Evolutionary conservation across 2,888 invertebrate species (phyloP).

Genomic region (Meteorus colon): DNA sequence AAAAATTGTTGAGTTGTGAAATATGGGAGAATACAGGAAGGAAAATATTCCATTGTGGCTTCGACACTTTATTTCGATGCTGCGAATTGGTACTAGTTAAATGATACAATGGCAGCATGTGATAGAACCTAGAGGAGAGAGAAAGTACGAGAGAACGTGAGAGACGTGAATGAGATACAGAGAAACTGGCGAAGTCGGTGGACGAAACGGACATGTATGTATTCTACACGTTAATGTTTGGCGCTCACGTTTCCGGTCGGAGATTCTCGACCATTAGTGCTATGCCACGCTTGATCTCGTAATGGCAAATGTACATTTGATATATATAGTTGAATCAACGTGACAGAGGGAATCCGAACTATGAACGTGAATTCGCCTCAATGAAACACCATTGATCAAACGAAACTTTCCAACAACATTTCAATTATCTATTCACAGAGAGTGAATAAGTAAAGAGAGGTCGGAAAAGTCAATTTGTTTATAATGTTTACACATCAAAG

Average conservation of each 20-base stretch:
- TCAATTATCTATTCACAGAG: background rate
- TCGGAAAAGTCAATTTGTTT: background rate
- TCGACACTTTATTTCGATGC: background rate
- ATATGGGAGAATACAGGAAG: background rate
- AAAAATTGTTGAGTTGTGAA: too few relatives aligned
- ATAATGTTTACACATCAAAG: too few relatives aligned
- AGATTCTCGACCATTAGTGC: conserved; percentile 42
- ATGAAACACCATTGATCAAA: background rate
- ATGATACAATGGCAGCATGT: background rate
- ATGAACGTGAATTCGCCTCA: background rate
- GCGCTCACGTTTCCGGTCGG: conserved; percentile 48
- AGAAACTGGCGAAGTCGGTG: background rate
- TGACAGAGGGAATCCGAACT: background rate
- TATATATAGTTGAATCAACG: conserved; percentile 42
- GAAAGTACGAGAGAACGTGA: background rate
- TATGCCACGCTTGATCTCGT: conserved; percentile 46
- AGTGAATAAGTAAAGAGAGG: background rate
- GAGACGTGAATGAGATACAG: background rate
- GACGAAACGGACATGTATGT: background rate
- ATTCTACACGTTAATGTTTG: conserved; percentile 44
- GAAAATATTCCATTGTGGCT: background rate
- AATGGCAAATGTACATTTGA: conserved; percentile 50
- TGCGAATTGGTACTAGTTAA: background rate
- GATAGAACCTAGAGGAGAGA: background rate
- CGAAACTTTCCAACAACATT: background rate